These are phyloP conservation scores for Corythornis cristatus DNA, from an alignment of 2,113 vertebrate genomes.

Conservation along the genomic window DNA sequence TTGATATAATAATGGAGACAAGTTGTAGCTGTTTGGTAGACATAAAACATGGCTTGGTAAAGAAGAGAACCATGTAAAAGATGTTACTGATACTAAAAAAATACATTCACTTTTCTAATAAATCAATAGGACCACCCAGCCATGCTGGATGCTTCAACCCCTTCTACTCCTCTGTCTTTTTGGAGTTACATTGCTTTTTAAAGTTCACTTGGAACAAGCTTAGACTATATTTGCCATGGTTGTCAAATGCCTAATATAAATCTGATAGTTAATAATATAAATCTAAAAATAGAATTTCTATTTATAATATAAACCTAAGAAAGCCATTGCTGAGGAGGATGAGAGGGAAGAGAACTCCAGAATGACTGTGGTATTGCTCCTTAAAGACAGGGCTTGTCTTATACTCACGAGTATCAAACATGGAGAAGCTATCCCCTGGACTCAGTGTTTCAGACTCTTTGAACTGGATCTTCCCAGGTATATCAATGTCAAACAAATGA, in stretches of 20 bases:
- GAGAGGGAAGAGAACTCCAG: not conserved
- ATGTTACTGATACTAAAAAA: not conserved
- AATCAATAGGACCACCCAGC: not conserved
- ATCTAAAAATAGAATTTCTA: too few species aligned
- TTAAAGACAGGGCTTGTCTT: not conserved
- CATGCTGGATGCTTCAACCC: not conserved
- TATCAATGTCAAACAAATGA: constrained; percentile 94
- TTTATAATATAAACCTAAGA: not conserved
- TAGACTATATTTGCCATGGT: not conserved
- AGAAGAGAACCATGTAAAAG: not conserved
- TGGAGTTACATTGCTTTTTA: not conserved
- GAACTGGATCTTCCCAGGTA: constrained; percentile 95
- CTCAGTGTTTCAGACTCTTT: constrained; percentile 93
- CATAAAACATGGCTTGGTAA: too few species aligned
- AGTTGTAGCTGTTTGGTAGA: not conserved
- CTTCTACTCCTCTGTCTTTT: not conserved
- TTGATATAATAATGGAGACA: too few species aligned
- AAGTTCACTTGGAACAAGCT: not conserved
- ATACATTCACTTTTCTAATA: not conserved
- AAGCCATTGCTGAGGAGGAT: not conserved
- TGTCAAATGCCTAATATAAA: not conserved
- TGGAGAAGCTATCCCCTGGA: constrained; percentile 86
- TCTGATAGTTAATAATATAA: not conserved
- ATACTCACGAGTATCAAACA: constrained; percentile 92
- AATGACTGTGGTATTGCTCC: not conserved